A percentile compares a stretch with the other conserved stretches of the same genome.
These are phyloP conservation scores for Chinchilla lanigera DNA, from an alignment of 2,113 vertebrate species.

Conservation along the genomic window DNA sequence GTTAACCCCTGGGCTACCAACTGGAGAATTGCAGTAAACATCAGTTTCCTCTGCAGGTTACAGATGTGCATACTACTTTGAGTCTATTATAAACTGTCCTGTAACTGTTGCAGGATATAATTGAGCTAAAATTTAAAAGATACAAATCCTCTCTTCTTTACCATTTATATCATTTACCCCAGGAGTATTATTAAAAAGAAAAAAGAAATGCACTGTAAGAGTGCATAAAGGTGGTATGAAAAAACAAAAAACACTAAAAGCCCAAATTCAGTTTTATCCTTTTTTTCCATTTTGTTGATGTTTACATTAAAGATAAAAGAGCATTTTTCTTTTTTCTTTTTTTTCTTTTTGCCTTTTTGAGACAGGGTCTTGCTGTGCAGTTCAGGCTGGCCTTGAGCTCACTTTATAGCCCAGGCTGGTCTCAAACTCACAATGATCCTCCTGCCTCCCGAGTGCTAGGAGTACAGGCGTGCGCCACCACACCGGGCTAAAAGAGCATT, in stretches of 20 bases:
- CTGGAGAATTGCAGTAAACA: neutral
- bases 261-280: neutral
- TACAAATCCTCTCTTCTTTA: neutral
- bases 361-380: too few relatives aligned
- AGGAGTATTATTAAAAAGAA: neutral
- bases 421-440: too few relatives aligned
- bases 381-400: too few relatives aligned
- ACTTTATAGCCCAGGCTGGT: too few relatives aligned
- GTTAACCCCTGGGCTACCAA: neutral
- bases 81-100: neutral
- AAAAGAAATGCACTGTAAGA: neutral
- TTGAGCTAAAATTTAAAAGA: neutral
- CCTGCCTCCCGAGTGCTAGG: too few relatives aligned
- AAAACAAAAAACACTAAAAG: constrained; percentile 12
- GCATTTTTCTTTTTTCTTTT: too few relatives aligned
- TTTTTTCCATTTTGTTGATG: neutral
- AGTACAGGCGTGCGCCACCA: too few relatives aligned
- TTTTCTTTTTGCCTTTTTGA: too few relatives aligned
- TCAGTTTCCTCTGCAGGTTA: neutral
- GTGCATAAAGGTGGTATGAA: neutral
- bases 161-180: neutral
- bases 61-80: neutral
- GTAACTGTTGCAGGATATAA: neutral
- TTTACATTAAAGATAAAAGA: neutral
- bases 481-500: too few relatives aligned